These are phyloP conservation scores for Dolomedes plantarius DNA, from an alignment of 2,888 invertebrate species.

Conservation along the genomic window DNA sequence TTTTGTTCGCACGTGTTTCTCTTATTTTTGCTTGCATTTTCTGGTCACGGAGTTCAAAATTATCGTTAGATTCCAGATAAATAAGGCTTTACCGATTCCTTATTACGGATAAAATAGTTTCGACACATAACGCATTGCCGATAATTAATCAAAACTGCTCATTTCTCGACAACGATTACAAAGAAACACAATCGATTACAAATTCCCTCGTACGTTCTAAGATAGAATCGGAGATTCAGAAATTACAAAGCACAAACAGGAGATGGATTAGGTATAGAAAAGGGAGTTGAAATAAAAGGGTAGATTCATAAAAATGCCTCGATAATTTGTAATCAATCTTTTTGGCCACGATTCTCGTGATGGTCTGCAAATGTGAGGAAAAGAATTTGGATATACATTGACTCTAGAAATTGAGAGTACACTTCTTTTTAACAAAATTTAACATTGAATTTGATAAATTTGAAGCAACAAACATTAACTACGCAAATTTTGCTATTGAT, in stretches of 20 bases:
- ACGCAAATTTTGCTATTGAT: no score
- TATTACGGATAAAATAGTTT: neutral
- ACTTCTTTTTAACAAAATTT: no score
- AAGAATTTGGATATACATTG: no score
- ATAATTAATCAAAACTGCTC: neutral
- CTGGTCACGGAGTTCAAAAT: neutral
- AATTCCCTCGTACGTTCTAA: neutral
- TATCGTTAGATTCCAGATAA: neutral
- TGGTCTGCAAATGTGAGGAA: no score
- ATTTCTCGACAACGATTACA: neutral
- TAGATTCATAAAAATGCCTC: no score
- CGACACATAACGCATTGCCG: neutral
- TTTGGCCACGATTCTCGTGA: no score
- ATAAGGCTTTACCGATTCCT: neutral
- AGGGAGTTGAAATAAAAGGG: no score
- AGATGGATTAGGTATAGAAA: no score
- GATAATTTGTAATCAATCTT: no score
- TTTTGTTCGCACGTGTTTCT: constrained; percentile 14
- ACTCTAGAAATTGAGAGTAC: no score
- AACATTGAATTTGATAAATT: no score
- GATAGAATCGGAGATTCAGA: neutral
- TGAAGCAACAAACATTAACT: no score
- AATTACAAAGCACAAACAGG: neutral
- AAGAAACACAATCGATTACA: neutral
- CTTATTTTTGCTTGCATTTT: constrained; percentile 2